phyloP scores from a whole-genome alignment of 2,113 vertebrate genomes.

The Brachionichthys hirsutus region DNA sequence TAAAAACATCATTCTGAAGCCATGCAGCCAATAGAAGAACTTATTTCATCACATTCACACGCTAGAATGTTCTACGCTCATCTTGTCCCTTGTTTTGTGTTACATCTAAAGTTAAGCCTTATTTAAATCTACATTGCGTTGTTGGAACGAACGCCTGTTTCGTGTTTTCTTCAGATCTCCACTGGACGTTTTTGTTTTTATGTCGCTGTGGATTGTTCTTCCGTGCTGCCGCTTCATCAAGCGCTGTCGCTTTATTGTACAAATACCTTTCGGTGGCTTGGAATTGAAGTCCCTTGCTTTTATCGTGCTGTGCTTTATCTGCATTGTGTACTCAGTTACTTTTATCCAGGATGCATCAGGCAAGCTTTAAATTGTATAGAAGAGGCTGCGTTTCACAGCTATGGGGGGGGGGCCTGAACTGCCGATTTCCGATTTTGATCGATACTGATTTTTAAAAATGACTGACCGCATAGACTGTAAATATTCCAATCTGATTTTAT shows the following conservation, averaged over 20 bases:
- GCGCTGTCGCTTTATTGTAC: conserved; percentile 2
- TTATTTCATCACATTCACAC: conserved; percentile 15
- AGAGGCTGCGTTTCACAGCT: not conserved
- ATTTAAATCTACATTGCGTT: conserved; percentile 14
- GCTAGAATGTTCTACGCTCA: too few species aligned
- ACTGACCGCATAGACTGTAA: too few species aligned
- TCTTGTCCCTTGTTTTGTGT: conserved; percentile 1
- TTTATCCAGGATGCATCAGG: not conserved
- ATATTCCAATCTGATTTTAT: too few species aligned
- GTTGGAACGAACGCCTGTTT: conserved; percentile 2
- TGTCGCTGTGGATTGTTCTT: not conserved
- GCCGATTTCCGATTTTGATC: too few species aligned
- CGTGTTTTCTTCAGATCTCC: not conserved
- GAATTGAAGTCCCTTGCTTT: not conserved
- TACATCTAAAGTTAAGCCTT: not conserved
- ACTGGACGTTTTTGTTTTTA: not conserved
- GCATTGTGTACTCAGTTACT: conserved; percentile 18
- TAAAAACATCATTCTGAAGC: conserved; percentile 47
- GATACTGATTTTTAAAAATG: too few species aligned
- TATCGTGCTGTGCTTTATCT: conserved; percentile 12
- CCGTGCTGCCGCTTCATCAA: conserved; percentile 14
- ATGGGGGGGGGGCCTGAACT: too few species aligned
- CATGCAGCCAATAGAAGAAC: conserved; percentile 57
- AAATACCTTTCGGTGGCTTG: not conserved
- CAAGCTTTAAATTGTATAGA: too few species aligned